Base-by-base conservation (phyloP, 1,140 invertebrate genomes). In the Tenebrio molitor region DNA sequence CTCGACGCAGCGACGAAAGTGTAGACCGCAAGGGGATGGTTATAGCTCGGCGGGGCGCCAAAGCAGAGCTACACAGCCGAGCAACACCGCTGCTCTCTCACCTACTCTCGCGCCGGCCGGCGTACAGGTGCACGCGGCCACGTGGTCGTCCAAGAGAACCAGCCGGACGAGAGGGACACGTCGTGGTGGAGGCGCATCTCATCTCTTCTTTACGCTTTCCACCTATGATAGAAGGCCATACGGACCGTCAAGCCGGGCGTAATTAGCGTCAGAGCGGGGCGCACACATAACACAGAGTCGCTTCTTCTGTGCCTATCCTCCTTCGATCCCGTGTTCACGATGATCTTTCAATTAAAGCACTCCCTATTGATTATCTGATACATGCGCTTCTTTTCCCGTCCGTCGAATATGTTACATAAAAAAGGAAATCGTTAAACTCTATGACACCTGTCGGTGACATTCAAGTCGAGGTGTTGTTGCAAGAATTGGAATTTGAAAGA, bases 11-110 rank as follows among this genome's bases (percentile, higher is more conserved):
- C 77, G 80, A 78, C 75, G n/a, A 50, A 34, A 71, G 77, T 81
- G 77, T 81, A 81, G 78, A 77, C 78, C 65, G 72, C 66, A 74
- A 74, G 73, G 78, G 76, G 78, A 78, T 76, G 79, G 79, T 77
- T 79, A 74, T 76, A 73, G 77, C 77, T 76, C 76, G 69, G 69
- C 74, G 67, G 70, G 72, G 70, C 71, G 79, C 73, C 75, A 72
- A 69, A 76, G 76, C 75, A 71, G 70, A 72, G 72, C 70, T 65
- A 68, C 68, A 73, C 64, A 58, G 66, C 69, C 25, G 46, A 70
- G 68, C 68, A 70, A 70, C 68, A 63, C 68, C 29, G 46, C 68
- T 64, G 34, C 69, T 71, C 58, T 46, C 41, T 46, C 69, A 64
- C 69, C 58, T 71, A 63, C 36, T 65, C 69, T 65, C 23, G 69